These are phyloP conservation scores for Acestrorhynchus altus DNA, from an alignment of 2,797 vertebrate genomes.

Conservation along the genomic window DNA sequence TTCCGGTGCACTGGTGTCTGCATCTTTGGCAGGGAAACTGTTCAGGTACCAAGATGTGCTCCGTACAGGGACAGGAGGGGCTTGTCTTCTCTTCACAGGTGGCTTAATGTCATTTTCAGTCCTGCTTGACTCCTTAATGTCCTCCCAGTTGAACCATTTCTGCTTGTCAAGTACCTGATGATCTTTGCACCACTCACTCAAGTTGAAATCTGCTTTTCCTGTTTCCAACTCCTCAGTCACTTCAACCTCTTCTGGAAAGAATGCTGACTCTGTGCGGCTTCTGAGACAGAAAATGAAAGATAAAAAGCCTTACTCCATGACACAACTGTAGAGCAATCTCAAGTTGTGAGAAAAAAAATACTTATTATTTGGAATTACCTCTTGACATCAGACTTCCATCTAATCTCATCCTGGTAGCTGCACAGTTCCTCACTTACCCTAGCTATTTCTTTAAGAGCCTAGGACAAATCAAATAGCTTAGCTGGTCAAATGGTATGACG, in stretches of 20 bases:
- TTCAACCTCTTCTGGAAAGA: slow-evolving; percentile 71
- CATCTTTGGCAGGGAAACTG: slow-evolving; percentile 69
- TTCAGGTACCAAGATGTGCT: slow-evolving; percentile 88
- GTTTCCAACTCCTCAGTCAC: slow-evolving; percentile 63
- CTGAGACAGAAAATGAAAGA: slow-evolving; percentile 58
- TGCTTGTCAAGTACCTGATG: slow-evolving; percentile 75
- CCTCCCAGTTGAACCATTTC: slow-evolving; percentile 77
- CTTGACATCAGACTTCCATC: slow-evolving; percentile 82
- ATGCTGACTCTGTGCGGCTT: slow-evolving; percentile 65
- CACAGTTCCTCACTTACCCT: slow-evolving; percentile 96
- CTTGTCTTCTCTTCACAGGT: slow-evolving; percentile 69
- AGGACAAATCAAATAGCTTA: slow-evolving; percentile 42
- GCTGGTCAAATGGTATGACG: not conserved
- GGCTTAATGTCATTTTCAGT: slow-evolving; percentile 59
- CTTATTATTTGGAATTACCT: slow-evolving; percentile 77
- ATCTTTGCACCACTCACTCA: slow-evolving; percentile 75
- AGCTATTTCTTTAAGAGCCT: slow-evolving; percentile 97
- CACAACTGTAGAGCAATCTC: not conserved
- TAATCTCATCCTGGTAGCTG: slow-evolving; percentile 95
- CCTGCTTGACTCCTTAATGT: slow-evolving; percentile 60
- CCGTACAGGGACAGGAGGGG: slow-evolving; percentile 87
- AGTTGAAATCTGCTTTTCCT: slow-evolving; percentile 68
- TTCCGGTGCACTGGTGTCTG: slow-evolving; percentile 76
- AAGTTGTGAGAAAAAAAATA: slow-evolving; percentile 1
- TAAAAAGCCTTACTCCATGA: slow-evolving; percentile 17